A percentile compares a stretch with the other conserved stretches of the same genome.
phyloP scores from a whole-genome alignment of 2,888 invertebrate genomes.

The Ditula angustiorana region DNA sequence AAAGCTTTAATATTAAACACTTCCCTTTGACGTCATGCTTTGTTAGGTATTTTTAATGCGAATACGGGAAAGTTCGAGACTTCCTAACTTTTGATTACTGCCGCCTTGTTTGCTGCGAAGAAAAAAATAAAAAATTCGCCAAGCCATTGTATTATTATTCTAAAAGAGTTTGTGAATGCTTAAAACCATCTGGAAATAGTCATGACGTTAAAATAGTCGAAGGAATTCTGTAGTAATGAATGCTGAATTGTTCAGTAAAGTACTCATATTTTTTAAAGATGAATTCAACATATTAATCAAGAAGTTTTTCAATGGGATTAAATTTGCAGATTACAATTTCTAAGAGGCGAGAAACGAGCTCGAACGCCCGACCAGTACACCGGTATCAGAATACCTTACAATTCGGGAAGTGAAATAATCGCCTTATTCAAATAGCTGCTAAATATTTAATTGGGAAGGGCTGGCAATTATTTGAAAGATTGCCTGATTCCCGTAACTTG shows the following conservation, averaged over 20 bases:
- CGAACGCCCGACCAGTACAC: not conserved
- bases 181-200: no score
- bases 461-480: constrained; percentile 14
- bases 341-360: not conserved
- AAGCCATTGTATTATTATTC: no score
- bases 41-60: constrained; percentile 25
- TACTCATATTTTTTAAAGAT: no score
- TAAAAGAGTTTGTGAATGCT: no score
- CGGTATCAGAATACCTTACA: constrained; percentile 15
- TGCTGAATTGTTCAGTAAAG: no score
- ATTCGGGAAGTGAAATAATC: constrained; percentile 7
- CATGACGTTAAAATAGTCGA: no score
- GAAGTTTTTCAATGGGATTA: not conserved
- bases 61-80: not conserved
- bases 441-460: constrained; percentile 16
- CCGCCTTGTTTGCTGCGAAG: not conserved
- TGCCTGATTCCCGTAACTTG: constrained; percentile 15
- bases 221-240: no score
- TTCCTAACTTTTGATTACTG: constrained; percentile 9
- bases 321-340: not conserved
- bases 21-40: not conserved
- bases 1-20: not conserved
- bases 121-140: not conserved
- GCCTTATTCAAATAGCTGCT: constrained; percentile 9
- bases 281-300: no score